These are phyloP conservation scores for Lypha dubia DNA, from an alignment of 2,888 invertebrate species.

Conservation along the genomic window DNA sequence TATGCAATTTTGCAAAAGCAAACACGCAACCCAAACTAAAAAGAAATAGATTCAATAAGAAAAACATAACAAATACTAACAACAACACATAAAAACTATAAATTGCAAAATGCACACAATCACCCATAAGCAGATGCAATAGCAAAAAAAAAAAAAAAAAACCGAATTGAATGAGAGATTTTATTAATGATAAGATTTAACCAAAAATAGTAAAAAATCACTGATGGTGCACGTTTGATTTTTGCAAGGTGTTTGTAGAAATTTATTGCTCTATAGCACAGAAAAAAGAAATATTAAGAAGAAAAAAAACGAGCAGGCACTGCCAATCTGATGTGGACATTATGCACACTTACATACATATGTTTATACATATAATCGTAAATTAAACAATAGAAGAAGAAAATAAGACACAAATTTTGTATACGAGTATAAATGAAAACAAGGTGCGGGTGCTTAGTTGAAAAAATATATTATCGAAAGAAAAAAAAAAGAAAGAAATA, in stretches of 20 bases:
- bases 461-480: slow-evolving; percentile 10
- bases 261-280: slow-evolving; percentile 65
- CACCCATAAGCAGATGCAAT: slow-evolving; percentile 62
- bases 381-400: slow-evolving; percentile 15
- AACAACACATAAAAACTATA: background rate
- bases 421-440: slow-evolving; percentile 4
- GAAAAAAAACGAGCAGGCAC: slow-evolving; percentile 23
- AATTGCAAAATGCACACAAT: slow-evolving; percentile 59
- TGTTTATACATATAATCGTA: slow-evolving; percentile 10
- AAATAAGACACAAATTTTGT: background rate
- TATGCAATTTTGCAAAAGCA: slow-evolving; percentile 35
- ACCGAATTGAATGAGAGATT: slow-evolving; percentile 25
- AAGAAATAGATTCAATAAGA: background rate
- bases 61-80: background rate
- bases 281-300: background rate
- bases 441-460: slow-evolving; percentile 64
- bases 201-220: slow-evolving; percentile 36
- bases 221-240: slow-evolving; percentile 9
- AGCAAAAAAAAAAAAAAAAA: slow-evolving; percentile 37
- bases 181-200: slow-evolving; percentile 38
- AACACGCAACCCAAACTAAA: slow-evolving; percentile 17
- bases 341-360: slow-evolving; percentile 20
- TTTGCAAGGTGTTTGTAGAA: slow-evolving; percentile 67
- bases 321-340: slow-evolving; percentile 30
- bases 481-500: background rate